These are phyloP conservation scores for Scaptomyza parva DNA, from an alignment of 2,888 invertebrate species.

Conservation along the genomic window DNA sequence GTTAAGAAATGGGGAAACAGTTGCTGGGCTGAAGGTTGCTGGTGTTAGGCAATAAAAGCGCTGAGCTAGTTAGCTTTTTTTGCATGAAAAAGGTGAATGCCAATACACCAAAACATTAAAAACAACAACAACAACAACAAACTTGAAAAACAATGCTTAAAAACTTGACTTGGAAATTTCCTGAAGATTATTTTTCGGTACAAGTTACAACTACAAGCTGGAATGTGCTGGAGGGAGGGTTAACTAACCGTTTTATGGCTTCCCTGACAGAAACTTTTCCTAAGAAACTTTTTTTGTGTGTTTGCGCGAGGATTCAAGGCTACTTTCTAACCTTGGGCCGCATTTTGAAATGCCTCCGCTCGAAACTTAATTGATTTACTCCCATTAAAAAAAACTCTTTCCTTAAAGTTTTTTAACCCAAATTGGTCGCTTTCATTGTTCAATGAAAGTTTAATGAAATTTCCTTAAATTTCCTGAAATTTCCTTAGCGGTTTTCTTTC, in stretches of 20 bases:
- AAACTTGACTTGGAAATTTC: slow-evolving; percentile 31
- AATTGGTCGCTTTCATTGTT: no score
- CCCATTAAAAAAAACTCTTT: no score
- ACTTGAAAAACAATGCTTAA: not conserved
- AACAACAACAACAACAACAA: slow-evolving; percentile 2
- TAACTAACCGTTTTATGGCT: no score
- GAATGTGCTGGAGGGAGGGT: not conserved
- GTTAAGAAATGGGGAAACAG: slow-evolving; percentile 70
- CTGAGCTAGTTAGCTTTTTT: slow-evolving; percentile 52
- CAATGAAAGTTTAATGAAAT: no score
- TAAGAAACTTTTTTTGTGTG: not conserved
- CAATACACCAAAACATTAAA: slow-evolving; percentile 26
- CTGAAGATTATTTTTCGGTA: slow-evolving; percentile 25
- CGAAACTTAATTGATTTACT: no score
- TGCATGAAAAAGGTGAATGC: slow-evolving; percentile 61
- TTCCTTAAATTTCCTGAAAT: not conserved
- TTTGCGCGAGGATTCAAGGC: not conserved
- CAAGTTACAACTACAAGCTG: no score
- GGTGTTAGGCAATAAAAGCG: slow-evolving; percentile 50
- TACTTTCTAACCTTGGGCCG: not conserved
- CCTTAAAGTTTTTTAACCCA: no score
- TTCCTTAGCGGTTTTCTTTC: not conserved
- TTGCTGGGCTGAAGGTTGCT: slow-evolving; percentile 59
- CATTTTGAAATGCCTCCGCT: no score
- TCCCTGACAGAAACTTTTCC: no score